These are phyloP conservation scores for Pseudomugil gertrudae DNA, from an alignment of 2,797 vertebrate genomes.

Conservation along the genomic window DNA sequence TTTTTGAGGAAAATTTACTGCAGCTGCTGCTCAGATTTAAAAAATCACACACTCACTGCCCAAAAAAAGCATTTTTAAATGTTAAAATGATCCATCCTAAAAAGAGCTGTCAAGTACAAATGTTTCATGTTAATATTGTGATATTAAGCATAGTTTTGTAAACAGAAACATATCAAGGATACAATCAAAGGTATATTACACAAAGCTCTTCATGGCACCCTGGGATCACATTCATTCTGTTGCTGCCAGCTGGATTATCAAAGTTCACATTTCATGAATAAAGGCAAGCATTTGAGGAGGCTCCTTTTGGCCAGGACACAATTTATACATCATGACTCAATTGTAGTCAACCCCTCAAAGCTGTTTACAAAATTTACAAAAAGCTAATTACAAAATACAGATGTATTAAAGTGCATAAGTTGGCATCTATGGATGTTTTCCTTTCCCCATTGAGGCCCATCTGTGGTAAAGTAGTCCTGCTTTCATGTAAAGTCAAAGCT, in stretches of 20 bases:
- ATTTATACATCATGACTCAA: not conserved
- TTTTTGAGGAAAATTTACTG: conserved; percentile 13
- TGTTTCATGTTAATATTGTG: conserved; percentile 7
- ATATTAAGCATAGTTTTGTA: conserved; percentile 55
- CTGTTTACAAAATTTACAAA: not conserved
- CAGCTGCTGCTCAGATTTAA: conserved; percentile 8
- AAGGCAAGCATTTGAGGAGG: conserved; percentile 6
- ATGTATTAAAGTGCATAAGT: conserved; percentile 46
- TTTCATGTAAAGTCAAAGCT: not conserved
- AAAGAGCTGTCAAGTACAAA: not conserved
- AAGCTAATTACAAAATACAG: conserved; percentile 15
- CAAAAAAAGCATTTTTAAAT: conserved; percentile 12
- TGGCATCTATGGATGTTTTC: not conserved
- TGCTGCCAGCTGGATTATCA: conserved; percentile 11
- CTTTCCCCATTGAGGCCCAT: not conserved
- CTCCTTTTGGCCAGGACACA: not conserved
- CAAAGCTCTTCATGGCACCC: conserved; percentile 36
- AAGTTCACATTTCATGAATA: conserved; percentile 16
- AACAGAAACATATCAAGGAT: conserved; percentile 54
- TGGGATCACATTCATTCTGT: conserved; percentile 29
- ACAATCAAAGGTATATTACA: conserved; percentile 44
- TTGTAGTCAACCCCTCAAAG: not conserved
- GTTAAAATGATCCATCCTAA: not conserved
- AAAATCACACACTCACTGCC: conserved; percentile 5
- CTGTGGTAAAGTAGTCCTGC: not conserved